Evolutionary conservation across 2,888 invertebrate genomes (phyloP), one percentile per base, ranked within the genome.

Genomic region (Limnephilus marmoratus): DNA sequence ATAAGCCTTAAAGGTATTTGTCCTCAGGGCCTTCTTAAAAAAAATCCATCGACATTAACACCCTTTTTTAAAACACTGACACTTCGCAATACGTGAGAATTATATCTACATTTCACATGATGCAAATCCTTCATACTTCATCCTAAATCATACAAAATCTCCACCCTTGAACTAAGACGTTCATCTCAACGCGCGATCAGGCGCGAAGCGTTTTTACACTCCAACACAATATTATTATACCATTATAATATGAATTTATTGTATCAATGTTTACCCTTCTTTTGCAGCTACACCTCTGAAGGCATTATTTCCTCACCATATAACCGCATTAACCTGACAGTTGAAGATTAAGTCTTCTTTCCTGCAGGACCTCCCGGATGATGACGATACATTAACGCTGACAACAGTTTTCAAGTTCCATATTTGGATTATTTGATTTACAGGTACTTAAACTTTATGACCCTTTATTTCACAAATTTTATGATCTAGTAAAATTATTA

Each of bases 381-480:
- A 83, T 83, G 37, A 24, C 24, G 83, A 37, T 83, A 34, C 15
- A 83, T 83, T 83, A 37, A 41, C 34, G 31, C 15, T 15, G 83
- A 37, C 83, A 37, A 41, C 18, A 15, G 24, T 37, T 83, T 83
- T 68, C 68, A 68, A 24, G 24, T 68, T 68, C 68, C 68, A n/a
- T 68, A 68, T n/a, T 68, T n/a, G 68, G n/a, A 68, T 68, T n/a
- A 68, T 68, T 68, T 68, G 68, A 68, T 68, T 68, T 68, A 68
- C 68, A 68, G n/a, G 68, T 68, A 0, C 24, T 68, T 68, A n/a
- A 68, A 68, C 1, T 68, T 68, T 68, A 53, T 68, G 68, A n/a
- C 7, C 68, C 7, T 24, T 68, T 18, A 68, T 68, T 68, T 68
- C 9, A 68, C 68, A 24, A 68, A 68, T 68, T 68, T 68, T n/a